Base-by-base conservation (phyloP, 2,888 invertebrate genomes). In the Onthophagus sagittarius region DNA sequence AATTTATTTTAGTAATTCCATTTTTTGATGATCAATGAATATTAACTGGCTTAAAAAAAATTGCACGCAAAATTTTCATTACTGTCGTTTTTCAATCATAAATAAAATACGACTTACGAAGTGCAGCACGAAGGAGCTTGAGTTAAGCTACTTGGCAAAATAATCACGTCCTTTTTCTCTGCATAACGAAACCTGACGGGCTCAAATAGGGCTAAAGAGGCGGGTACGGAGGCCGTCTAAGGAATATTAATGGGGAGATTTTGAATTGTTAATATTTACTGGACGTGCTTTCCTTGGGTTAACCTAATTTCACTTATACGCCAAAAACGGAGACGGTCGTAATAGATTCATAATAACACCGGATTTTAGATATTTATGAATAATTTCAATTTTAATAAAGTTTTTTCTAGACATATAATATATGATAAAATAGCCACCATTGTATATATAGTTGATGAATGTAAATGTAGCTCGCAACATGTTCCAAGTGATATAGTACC, bases 191-290 rank as follows among this genome's bases (percentile, higher is more conserved):
- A 67, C 32, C 67, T 67, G 67, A 67, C 67, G 32, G 32, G 32
- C 31, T 31, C 67, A 67, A 67, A 67, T 67, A 67, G 67, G 64
- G 67, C 31, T 67, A 67, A 67, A 67, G 32, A 23, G 67, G 67
- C 63, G 63, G 63, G 23, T 14, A 31, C n/a, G 67, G n/a, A 31
- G 67, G 67, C 15, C 7, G 31, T 23, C 67, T 31, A 67, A 67
- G 67, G 67, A 67, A 67, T 67, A 67, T 67, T 67, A 67, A 67
- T 67, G 67, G 31, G 64, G 67, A 32, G 67, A 67, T 67, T 67
- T 67, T 67, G 67, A 67, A 67, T 67, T 67, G 67, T 67, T 67
- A 67, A 67, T 67, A 67, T 67, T 67, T 67, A 67, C 67, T 67
- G 39, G 39, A 53, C 39, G 39, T 53, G 39, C 39, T 53, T 53